Conservation (phyloP, 2,797 vertebrate genomes). For the Trematomus bernacchii region DNA sequence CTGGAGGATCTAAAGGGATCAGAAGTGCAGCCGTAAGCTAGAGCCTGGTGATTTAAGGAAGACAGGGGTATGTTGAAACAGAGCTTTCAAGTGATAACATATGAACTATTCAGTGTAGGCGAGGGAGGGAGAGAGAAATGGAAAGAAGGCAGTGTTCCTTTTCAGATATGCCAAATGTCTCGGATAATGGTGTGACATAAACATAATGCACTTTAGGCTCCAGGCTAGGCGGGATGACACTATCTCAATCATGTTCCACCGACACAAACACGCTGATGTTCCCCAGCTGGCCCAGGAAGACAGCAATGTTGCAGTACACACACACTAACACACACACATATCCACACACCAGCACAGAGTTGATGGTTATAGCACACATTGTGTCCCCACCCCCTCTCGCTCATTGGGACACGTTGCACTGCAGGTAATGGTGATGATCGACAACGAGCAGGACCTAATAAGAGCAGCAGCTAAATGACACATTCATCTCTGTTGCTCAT, state of each 20-base stretch:
- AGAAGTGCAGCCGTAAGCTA: slow-evolving; percentile 44
- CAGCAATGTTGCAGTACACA: slow-evolving; percentile 57
- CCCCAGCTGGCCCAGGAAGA: slow-evolving; percentile 76
- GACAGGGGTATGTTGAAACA: slow-evolving; percentile 41
- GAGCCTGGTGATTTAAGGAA: slow-evolving; percentile 51
- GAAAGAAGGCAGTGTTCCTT: slow-evolving; percentile 65
- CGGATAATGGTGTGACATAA: slow-evolving; percentile 80
- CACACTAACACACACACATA: slow-evolving; percentile 27
- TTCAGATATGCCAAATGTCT: slow-evolving; percentile 69
- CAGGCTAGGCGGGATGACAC: slow-evolving; percentile 73
- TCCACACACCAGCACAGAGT: slow-evolving; percentile 16
- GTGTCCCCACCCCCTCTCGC: slow-evolving; percentile 22
- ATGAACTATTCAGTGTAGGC: slow-evolving; percentile 41
- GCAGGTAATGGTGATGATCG: slow-evolving; percentile 59
- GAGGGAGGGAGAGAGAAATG: slow-evolving; percentile 42
- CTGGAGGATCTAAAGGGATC: slow-evolving; percentile 34
- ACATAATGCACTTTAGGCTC: slow-evolving; percentile 75
- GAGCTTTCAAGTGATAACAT: slow-evolving; percentile 45
- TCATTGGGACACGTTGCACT: slow-evolving; percentile 45
- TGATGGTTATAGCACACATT: slow-evolving; percentile 53
- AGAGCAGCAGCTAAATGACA: slow-evolving; percentile 65
- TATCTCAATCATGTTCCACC: slow-evolving; percentile 79
- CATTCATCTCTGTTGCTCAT: slow-evolving; percentile 55
- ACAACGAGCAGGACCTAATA: slow-evolving; percentile 51
- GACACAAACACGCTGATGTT: slow-evolving; percentile 80